These are phyloP conservation scores for Thamnophis elegans DNA, from an alignment of 2,797 vertebrate species.

Conservation along the genomic window DNA sequence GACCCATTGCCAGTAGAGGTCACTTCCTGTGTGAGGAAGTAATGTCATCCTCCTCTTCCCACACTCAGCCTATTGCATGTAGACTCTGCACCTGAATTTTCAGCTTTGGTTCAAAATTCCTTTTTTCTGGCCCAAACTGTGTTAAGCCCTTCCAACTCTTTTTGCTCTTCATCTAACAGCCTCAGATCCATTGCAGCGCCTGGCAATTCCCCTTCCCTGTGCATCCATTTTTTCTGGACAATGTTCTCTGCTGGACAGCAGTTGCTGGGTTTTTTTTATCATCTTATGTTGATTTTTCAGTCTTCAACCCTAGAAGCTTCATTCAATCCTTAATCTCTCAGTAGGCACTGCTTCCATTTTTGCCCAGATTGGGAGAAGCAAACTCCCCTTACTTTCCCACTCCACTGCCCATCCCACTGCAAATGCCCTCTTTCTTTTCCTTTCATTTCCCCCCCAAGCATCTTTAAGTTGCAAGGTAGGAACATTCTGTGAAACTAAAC, in stretches of 20 bases:
- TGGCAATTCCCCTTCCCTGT: background rate
- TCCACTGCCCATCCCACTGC: background rate
- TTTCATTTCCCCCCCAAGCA: fast-evolving
- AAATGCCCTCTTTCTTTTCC: background rate
- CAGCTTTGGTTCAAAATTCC: background rate
- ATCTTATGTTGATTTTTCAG: background rate
- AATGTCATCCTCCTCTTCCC: background rate
- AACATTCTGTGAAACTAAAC: background rate
- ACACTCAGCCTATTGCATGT: background rate
- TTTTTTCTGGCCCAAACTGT: background rate
- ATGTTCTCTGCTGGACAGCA: background rate
- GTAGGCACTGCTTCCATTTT: background rate
- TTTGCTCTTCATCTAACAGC: background rate
- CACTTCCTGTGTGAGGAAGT: background rate
- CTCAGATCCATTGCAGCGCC: background rate
- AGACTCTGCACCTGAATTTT: background rate
- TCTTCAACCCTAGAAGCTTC: background rate
- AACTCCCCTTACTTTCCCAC: background rate
- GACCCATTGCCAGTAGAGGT: background rate
- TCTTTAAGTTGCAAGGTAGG: background rate
- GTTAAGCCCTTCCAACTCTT: background rate
- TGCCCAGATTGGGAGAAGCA: background rate
- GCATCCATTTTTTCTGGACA: background rate
- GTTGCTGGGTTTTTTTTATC: background rate
- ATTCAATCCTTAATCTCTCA: background rate